phyloP scores from a whole-genome alignment of 2,797 vertebrate species.

The Huso huso region DNA sequence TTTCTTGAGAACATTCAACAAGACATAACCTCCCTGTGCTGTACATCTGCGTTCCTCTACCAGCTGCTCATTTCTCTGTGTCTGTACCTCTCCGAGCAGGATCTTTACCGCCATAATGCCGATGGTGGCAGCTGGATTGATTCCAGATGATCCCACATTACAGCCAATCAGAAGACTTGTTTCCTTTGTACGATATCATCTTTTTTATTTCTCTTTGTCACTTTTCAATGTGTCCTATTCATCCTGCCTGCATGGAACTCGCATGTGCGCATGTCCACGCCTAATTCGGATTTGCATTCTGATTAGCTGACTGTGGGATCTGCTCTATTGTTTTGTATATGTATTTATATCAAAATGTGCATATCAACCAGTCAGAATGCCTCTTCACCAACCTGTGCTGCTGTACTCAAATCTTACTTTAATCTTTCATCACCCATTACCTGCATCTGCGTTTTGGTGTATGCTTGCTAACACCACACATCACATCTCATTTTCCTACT shows the following conservation, averaged over 20 bases:
- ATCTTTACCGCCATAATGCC: conserved; percentile 99
- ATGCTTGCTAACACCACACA: no score
- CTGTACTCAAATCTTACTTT: no score
- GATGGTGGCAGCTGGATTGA: conserved; percentile 97
- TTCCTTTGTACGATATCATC: conserved; percentile 78
- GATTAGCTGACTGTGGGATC: conserved; percentile 68
- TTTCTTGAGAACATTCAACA: rapidly evolving
- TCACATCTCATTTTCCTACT: no score
- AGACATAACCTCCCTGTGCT: conserved; percentile 10
- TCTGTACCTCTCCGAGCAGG: conserved; percentile 76
- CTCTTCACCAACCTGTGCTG: conserved; percentile 6
- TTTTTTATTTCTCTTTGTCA: conserved; percentile 36
- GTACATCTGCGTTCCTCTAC: conserved; percentile 24
- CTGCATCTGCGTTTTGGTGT: no score
- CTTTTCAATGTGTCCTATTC: conserved; percentile 26
- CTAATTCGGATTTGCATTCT: conserved; percentile 54
- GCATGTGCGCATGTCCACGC: conserved; percentile 22
- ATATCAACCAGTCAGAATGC: conserved; percentile 65
- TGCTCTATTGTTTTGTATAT: conserved; percentile 20
- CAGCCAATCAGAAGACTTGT: conserved; percentile 93
- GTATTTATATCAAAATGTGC: conserved; percentile 22
- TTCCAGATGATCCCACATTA: conserved; percentile 95
- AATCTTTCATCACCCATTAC: no score
- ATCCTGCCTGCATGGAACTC: conserved; percentile 47
- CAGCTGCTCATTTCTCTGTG: conserved; percentile 40